phyloP scores from a whole-genome alignment of 2,888 invertebrate species.

The Ornithoptera alexandrae region DNA sequence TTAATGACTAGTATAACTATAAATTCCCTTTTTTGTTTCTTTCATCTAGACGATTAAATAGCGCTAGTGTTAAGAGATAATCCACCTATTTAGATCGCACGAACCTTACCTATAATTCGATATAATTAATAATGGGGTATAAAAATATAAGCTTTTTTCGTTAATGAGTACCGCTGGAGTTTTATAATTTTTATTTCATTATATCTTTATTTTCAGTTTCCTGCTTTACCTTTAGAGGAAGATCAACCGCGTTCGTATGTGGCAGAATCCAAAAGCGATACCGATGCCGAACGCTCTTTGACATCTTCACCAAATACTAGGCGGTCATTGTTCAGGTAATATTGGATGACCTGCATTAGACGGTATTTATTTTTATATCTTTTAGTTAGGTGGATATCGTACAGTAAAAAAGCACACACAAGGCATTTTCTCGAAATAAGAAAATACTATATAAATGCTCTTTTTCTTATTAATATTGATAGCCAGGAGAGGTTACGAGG shows the following conservation, averaged over 20 bases:
- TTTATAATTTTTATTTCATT: neutral
- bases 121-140: too few species aligned
- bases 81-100: too few species aligned
- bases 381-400: neutral
- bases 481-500: too few species aligned
- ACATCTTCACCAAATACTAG: constrained; percentile 48
- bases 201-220: constrained; percentile 44
- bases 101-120: too few species aligned
- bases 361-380: neutral
- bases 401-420: neutral
- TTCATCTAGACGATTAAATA: too few species aligned
- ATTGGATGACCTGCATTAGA: neutral
- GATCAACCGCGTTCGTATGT: constrained; percentile 39
- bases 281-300: constrained; percentile 59
- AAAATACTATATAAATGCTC: too few species aligned
- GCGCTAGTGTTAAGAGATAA: too few species aligned
- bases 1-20: too few species aligned
- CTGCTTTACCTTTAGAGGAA: constrained; percentile 53
- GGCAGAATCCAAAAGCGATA: constrained; percentile 42
- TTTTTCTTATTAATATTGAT: too few species aligned
- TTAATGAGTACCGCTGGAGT: neutral
- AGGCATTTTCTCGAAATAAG: too few species aligned
- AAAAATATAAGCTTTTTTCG: neutral
- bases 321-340: constrained; percentile 43
- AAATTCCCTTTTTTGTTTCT: too few species aligned